phyloP scores from a whole-genome alignment of 2,797 vertebrate species.

The Chromis chromis region DNA sequence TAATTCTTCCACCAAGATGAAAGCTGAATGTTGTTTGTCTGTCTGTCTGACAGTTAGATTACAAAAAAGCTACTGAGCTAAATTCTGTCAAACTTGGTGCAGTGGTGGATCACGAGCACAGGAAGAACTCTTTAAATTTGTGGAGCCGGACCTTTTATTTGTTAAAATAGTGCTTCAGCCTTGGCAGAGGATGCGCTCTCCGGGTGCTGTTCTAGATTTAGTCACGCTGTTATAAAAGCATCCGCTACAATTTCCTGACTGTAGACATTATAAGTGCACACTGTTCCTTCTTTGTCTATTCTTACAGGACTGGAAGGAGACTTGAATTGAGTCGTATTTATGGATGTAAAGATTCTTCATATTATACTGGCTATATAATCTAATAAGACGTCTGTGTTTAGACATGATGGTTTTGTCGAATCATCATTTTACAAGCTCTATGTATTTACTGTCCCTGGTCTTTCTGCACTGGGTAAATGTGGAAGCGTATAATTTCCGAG shows the following conservation, averaged over 20 bases:
- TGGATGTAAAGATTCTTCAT: constrained; percentile 51
- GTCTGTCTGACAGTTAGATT: no score
- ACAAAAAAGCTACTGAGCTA: no score
- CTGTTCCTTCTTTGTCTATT: constrained; percentile 27
- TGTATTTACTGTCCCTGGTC: constrained; percentile 75
- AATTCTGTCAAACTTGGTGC: no score
- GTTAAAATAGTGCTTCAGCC: no score
- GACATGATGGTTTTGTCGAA: constrained; percentile 76
- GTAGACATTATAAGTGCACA: constrained; percentile 19
- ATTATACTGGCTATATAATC: constrained; percentile 50
- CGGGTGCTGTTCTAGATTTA: no score
- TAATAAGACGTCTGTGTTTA: constrained; percentile 72
- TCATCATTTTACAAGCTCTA: constrained; percentile 76
- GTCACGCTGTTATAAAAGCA: constrained; percentile 25
- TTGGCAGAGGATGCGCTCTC: no score
- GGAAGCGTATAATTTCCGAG: constrained; percentile 80
- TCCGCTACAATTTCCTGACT: constrained; percentile 7
- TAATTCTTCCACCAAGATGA: neutral
- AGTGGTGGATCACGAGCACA: no score
- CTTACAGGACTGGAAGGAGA: constrained; percentile 13
- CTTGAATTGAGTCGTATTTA: constrained; percentile 33
- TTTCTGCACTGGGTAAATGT: constrained; percentile 76
- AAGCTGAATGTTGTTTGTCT: no score
- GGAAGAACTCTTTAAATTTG: no score
- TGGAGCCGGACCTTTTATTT: no score